Evolutionary conservation across 2,888 invertebrate genomes (phyloP).

Genomic region (Diaperis boleti): DNA sequence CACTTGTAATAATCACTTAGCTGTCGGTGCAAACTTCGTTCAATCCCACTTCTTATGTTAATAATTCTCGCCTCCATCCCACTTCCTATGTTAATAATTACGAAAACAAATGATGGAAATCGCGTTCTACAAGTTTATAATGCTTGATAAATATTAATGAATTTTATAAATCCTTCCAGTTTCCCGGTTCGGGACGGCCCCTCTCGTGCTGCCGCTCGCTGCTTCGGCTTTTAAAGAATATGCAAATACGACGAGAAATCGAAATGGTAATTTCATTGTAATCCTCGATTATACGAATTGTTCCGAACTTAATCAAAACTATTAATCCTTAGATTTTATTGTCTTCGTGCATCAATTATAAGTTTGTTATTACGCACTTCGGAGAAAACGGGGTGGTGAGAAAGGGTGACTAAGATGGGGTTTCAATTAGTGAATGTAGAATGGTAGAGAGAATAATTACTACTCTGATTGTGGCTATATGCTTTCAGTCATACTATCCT

Average conservation of each 20-base stretch:
- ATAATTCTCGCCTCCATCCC: too few species aligned
- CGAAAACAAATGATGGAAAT: conserved; percentile 49
- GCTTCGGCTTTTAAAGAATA: conserved; percentile 48
- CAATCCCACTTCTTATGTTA: too few species aligned
- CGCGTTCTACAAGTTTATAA: conserved; percentile 51
- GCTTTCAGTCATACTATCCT: too few species aligned
- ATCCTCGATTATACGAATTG: conserved; percentile 50
- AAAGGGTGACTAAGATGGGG: too few species aligned
- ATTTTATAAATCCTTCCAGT: conserved; percentile 49
- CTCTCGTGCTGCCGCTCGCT: conserved; percentile 20
- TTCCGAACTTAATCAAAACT: conserved; percentile 55
- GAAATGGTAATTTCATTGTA: conserved; percentile 55
- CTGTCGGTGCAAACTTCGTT: too few species aligned
- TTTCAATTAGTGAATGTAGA: too few species aligned
- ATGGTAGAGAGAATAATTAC: too few species aligned
- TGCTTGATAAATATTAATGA: conserved; percentile 56
- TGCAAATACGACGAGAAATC: conserved; percentile 54
- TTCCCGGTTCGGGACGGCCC: conserved; percentile 37
- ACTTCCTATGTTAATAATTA: conserved; percentile 43
- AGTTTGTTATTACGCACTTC: conserved; percentile 41
- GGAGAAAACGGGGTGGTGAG: too few species aligned
- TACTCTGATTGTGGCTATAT: too few species aligned
- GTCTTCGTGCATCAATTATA: conserved; percentile 49
- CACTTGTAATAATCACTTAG: too few species aligned
- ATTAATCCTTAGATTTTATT: conserved; percentile 53